Evolutionary conservation across 2,113 vertebrate species (phyloP).

Genomic region (Sus scrofa): DNA sequence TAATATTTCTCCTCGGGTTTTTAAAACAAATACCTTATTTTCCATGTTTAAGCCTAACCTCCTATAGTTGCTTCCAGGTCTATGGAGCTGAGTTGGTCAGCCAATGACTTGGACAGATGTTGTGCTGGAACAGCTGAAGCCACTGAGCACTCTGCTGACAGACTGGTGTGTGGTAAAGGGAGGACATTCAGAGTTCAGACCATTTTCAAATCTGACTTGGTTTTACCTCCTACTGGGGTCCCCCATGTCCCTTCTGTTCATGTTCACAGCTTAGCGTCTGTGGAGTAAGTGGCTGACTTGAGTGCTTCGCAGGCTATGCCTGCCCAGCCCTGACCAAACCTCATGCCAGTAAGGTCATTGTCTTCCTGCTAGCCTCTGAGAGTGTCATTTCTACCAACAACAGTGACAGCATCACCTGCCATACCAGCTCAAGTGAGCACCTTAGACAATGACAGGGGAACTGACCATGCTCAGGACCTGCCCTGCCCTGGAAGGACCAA

Average conservation of each 20-base stretch:
- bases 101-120: neutral
- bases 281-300: neutral
- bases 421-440: neutral
- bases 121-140: neutral
- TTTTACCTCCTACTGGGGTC: neutral
- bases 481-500: neutral
- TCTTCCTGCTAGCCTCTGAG: neutral
- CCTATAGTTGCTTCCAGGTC: neutral
- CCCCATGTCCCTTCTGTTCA: neutral
- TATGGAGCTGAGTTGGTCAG: neutral
- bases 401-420: rapidly evolving
- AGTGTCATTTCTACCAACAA: neutral
- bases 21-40: neutral
- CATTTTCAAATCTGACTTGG: neutral
- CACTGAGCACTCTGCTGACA: neutral
- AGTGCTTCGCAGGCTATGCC: neutral
- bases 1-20: neutral
- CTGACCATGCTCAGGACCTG: neutral
- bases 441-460: neutral
- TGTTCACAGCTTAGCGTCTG: neutral
- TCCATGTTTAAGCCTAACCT: neutral
- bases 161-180: neutral
- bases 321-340: neutral
- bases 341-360: neutral
- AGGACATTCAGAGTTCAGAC: neutral